phyloP scores from a whole-genome alignment of 1,140 invertebrate species.

The Drosophila lacertosa region DNA sequence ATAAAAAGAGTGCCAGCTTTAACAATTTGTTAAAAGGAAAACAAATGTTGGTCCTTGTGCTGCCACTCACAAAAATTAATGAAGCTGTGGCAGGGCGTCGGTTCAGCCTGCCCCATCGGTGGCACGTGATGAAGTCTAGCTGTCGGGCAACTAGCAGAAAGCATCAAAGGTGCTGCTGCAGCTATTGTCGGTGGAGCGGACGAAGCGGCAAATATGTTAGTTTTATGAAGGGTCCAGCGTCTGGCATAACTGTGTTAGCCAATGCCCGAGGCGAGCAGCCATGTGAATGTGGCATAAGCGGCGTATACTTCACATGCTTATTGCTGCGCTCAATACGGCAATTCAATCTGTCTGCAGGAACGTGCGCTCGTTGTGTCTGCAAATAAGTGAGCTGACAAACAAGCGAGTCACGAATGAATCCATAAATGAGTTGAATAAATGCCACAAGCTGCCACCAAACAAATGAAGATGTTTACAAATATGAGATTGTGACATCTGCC shows the following conservation, averaged over 20 bases:
- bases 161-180: constrained; percentile 17
- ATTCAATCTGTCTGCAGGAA: constrained; percentile 34
- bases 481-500: constrained; percentile 66
- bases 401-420: constrained; percentile 55
- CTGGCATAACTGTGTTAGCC: constrained; percentile 35
- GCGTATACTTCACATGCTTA: neutral
- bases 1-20: too few relatives aligned
- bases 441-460: constrained; percentile 54
- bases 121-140: constrained; percentile 62
- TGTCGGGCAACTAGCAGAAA: constrained; percentile 52
- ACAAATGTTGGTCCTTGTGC: too few relatives aligned
- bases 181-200: neutral
- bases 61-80: too few relatives aligned
- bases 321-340: constrained; percentile 15
- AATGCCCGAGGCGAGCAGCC: constrained; percentile 16
- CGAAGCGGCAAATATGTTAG: neutral
- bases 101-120: neutral
- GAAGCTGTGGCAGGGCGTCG: too few relatives aligned
- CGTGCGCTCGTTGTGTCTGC: constrained; percentile 33
- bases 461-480: constrained; percentile 69
- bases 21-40: too few relatives aligned
- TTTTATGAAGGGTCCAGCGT: neutral
- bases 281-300: neutral
- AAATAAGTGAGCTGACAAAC: constrained; percentile 25
- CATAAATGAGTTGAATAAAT: constrained; percentile 74